Percentiles rank a stretch among this genome's conserved stretches.
Evolutionary conservation across 2,113 vertebrate genomes (phyloP).

Genomic region (Centropus bengalensis): DNA sequence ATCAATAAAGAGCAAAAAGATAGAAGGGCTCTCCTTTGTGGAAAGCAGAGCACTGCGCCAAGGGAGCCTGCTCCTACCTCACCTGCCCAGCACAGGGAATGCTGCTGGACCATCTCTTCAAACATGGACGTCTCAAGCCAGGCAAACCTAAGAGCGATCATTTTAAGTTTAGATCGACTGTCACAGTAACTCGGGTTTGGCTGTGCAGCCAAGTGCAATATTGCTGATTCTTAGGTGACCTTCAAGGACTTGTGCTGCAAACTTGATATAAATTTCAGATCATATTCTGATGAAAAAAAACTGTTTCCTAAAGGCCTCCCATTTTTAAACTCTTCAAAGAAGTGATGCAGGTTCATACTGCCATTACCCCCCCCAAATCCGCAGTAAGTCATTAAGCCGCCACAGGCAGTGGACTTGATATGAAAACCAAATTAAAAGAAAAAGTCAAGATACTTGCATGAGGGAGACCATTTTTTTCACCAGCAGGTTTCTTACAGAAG

Average conservation of each 20-base stretch:
- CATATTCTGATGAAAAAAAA: background rate
- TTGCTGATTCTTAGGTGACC: background rate
- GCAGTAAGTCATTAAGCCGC: background rate
- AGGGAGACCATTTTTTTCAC: background rate
- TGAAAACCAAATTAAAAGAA: background rate
- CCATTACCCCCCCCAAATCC: background rate
- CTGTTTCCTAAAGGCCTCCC: background rate
- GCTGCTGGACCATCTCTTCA: fast-evolving
- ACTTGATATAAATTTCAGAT: background rate
- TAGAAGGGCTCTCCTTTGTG: background rate
- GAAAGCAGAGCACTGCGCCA: background rate
- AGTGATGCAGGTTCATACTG: background rate
- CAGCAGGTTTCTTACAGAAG: background rate
- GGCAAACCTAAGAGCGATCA: background rate
- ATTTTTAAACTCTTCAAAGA: background rate
- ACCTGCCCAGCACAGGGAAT: background rate
- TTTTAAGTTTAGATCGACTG: background rate
- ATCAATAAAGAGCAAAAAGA: background rate
- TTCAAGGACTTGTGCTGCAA: background rate
- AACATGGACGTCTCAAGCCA: background rate
- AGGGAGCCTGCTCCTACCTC: background rate
- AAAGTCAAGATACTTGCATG: background rate
- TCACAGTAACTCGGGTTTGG: background rate
- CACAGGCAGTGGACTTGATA: background rate
- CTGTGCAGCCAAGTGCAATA: background rate